These are phyloP conservation scores for Lycocerus yunnanus DNA, from an alignment of 2,888 invertebrate species.

Conservation along the genomic window DNA sequence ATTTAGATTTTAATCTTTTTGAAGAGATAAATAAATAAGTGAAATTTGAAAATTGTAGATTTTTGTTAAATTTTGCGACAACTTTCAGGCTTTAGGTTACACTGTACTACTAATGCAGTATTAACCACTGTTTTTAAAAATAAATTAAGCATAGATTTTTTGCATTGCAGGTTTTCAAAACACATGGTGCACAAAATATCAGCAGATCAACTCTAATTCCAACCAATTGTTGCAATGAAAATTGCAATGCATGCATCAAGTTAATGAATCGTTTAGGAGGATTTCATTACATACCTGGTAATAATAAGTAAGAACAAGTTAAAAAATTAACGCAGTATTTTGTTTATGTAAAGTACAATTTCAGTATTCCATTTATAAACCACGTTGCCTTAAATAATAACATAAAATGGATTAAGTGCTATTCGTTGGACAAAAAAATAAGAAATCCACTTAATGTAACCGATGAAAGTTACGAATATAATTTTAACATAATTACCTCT, in stretches of 20 bases:
- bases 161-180: slow-evolving; percentile 63
- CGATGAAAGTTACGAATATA: slow-evolving; percentile 65
- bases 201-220: slow-evolving; percentile 83
- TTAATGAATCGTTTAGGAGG: slow-evolving; percentile 85
- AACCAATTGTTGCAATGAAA: slow-evolving; percentile 63
- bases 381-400: slow-evolving; percentile 69
- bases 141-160: slow-evolving; percentile 42
- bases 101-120: no score
- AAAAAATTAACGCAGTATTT: neutral
- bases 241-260: slow-evolving; percentile 62
- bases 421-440: neutral
- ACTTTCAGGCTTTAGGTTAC: no score
- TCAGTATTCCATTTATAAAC: slow-evolving; percentile 74
- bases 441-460: neutral
- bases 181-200: slow-evolving; percentile 80
- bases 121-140: no score
- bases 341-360: slow-evolving; percentile 29
- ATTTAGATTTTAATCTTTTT: no score
- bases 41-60: no score
- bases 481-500: slow-evolving; percentile 89
- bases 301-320: slow-evolving; percentile 67
- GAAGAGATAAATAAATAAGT: no score
- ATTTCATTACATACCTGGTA: slow-evolving; percentile 82
- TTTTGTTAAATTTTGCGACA: no score
- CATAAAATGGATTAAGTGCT: neutral